Evolutionary conservation across 2,113 vertebrate genomes (phyloP).

Genomic region (Hyaena hyaena): DNA sequence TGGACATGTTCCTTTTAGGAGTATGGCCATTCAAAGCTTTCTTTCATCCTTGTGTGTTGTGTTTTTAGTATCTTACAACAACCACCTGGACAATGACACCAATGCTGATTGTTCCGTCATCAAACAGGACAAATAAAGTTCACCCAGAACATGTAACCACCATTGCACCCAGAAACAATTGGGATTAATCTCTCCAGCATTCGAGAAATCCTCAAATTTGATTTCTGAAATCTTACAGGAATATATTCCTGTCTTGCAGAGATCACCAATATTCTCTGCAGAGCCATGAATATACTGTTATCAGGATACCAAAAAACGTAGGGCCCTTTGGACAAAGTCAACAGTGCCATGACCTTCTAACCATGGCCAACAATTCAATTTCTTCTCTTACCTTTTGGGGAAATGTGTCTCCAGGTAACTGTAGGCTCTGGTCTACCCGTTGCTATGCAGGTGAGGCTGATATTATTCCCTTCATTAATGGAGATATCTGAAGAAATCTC

Average conservation of each 20-base stretch:
- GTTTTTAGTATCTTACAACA: conserved; percentile 16
- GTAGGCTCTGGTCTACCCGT: conserved; percentile 96
- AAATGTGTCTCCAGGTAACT: conserved; percentile 96
- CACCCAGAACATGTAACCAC: background rate
- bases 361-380: fast-evolving
- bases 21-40: background rate
- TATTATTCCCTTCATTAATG: conserved; percentile 96
- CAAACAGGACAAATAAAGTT: background rate
- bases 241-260: background rate
- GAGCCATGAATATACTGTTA: background rate
- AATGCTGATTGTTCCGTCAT: background rate
- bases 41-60: background rate
- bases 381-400: conserved; percentile 91
- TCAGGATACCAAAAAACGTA: background rate
- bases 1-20: background rate
- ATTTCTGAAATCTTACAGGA: background rate
- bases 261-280: background rate
- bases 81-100: background rate
- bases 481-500: conserved; percentile 96
- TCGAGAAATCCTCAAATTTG: background rate
- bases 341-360: background rate
- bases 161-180: background rate
- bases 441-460: conserved; percentile 96
- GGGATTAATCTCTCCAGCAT: background rate
- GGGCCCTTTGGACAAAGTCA: fast-evolving